A percentile compares a stretch with the other conserved stretches of the same genome.
These are phyloP conservation scores for Indicator indicator DNA, from an alignment of 2,113 vertebrate genomes.

Conservation along the genomic window DNA sequence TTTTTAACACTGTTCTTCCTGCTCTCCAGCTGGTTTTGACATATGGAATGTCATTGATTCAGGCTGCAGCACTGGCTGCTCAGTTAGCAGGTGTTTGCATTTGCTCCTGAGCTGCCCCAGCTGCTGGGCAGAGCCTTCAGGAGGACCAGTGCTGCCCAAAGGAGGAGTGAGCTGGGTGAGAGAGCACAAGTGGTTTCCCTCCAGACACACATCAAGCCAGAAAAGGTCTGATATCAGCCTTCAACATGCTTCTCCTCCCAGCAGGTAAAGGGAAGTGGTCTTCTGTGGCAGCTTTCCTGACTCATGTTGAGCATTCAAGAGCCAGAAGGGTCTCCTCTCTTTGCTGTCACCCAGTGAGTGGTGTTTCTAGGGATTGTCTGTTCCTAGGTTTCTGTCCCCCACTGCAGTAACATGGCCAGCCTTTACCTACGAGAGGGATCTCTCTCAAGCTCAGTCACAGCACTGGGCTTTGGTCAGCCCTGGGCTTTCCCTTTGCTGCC, in stretches of 20 bases:
- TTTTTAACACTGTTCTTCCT: background rate
- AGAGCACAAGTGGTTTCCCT: background rate
- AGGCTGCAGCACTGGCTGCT: background rate
- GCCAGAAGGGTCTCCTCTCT: background rate
- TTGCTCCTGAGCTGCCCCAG: background rate
- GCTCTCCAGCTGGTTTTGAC: background rate
- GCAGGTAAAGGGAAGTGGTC: background rate
- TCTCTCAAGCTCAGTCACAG: background rate
- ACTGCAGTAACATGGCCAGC: accelerated
- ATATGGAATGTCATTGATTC: background rate
- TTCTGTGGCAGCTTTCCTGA: background rate
- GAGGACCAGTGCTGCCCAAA: background rate
- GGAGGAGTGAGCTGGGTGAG: background rate
- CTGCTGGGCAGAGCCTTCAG: background rate
- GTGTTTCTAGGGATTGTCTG: background rate
- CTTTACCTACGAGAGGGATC: background rate
- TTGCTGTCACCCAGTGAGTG: background rate
- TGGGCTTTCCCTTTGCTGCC: background rate
- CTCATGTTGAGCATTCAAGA: background rate
- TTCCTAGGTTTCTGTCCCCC: background rate
- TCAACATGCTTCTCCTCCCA: background rate
- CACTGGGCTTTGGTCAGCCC: background rate
- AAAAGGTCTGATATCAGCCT: background rate
- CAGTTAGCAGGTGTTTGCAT: background rate
- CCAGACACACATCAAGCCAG: accelerated